Evolutionary conservation across 2,113 vertebrate species (phyloP).

Genomic region (Cyprinodon brontotheroides): DNA sequence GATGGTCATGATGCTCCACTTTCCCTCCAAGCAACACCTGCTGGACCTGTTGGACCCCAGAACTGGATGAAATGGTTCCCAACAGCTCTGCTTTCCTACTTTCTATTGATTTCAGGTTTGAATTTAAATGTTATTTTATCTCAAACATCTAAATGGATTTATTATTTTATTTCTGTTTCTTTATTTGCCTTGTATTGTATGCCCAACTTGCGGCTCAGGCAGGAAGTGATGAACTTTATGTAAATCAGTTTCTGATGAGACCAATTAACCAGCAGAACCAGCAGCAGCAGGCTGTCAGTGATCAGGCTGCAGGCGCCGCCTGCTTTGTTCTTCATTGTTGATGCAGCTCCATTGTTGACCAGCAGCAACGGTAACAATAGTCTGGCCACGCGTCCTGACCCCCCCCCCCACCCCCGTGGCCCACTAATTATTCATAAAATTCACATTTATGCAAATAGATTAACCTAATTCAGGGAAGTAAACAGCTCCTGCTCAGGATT

Average conservation of each 20-base stretch:
- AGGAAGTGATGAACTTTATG: background rate
- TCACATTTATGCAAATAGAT: conserved; percentile 84
- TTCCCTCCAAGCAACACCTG: background rate
- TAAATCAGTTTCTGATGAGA: conserved; percentile 19
- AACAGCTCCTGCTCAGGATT: conserved; percentile 77
- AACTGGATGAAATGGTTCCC: too few relatives aligned
- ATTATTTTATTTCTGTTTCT: too few relatives aligned
- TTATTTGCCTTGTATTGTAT: too few relatives aligned
- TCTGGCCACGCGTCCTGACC: conserved; percentile 63
- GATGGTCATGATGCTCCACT: background rate
- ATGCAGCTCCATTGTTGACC: conserved; percentile 69
- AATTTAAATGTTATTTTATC: too few relatives aligned
- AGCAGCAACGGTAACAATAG: conserved; percentile 70
- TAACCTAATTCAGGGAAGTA: conserved; percentile 81
- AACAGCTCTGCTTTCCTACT: too few relatives aligned
- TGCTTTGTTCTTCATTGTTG: conserved; percentile 69
- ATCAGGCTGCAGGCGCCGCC: conserved; percentile 44
- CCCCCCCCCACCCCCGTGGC: conserved; percentile 27
- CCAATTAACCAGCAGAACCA: conserved; percentile 37
- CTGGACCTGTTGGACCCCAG: too few relatives aligned
- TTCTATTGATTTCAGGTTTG: too few relatives aligned
- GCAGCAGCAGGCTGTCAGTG: conserved; percentile 53
- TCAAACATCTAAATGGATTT: too few relatives aligned
- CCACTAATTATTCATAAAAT: conserved; percentile 82
- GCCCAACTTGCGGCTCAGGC: too few relatives aligned